Base-by-base conservation (phyloP, 2,113 vertebrate species). In the Zootoca vivipara region DNA sequence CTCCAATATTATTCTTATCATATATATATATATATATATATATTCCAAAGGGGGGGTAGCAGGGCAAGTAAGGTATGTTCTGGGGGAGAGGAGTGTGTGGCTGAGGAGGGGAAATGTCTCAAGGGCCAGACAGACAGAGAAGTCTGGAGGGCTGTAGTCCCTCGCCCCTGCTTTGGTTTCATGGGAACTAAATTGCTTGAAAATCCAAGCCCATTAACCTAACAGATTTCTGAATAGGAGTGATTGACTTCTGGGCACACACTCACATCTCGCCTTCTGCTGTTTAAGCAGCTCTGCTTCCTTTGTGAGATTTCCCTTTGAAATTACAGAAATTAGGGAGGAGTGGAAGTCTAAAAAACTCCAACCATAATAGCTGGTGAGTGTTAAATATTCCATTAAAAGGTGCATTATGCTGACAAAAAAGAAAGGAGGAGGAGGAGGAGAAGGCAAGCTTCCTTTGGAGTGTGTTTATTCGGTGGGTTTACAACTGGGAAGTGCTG, bases 331-430 rank as follows among this genome's bases (percentile, higher is more conserved):
- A 0, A 0, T 83, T 52, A 67, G 9, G 70, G 89, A 83, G 24
- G 69, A 84, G 88, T 89, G 87, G 38, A 94, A 91, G 80, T 42
- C 87, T 46, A 65, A 82, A 70, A 46, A 52, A 90, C 90, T 91
- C 30, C 67, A 20, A 89, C 82, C 88, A 42, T 8, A 88, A 80
- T 85, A 86, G 67, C 2, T 91, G 77, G 73, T 89, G 85, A 38
- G 12, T 75, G 13, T 87, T 93, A 94, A 91, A 82, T 91, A 86
- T 91, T 90, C 42, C 30, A 85, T 90, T 75, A 90, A 87, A 89
- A 75, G 0, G 24, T 69, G 3, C 69, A 7, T 83, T 72, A 13
- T 87, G 52, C 56, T 92, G 75, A 90, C 75, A 46, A 2, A 1
- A 10, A 82, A 5, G 24, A 26, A 80, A 62, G 15, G 72, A 38